A percentile compares a stretch with the other conserved stretches of the same genome.
Conservation (phyloP, 1,140 invertebrate species). For the Lordiphosa mommai region DNA sequence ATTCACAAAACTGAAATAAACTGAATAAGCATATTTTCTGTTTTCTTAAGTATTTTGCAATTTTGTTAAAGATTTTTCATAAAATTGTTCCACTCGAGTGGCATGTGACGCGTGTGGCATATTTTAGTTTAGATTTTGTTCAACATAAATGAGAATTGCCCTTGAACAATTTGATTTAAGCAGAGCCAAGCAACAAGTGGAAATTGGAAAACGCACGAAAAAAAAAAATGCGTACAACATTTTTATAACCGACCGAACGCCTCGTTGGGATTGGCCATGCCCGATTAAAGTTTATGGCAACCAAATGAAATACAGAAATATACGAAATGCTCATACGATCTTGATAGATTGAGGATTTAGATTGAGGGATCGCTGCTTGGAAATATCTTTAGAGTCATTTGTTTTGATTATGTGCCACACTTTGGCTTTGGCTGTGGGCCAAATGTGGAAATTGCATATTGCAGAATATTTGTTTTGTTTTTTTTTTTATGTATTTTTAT, state of each 20-base stretch:
- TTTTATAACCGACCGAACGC: conserved; percentile 18
- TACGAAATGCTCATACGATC: not conserved
- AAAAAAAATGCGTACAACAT: conserved; percentile 3
- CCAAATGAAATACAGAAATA: not conserved
- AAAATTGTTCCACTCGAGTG: no score
- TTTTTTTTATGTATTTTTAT: conserved; percentile 16
- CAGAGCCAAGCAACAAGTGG: conserved; percentile 23
- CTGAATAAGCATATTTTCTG: no score
- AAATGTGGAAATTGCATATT: conserved; percentile 10
- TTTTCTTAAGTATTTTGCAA: no score
- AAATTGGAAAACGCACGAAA: no score
- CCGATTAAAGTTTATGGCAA: conserved; percentile 23
- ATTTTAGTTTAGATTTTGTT: no score
- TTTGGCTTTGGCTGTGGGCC: conserved; percentile 7
- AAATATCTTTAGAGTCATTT: not conserved
- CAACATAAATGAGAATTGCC: no score
- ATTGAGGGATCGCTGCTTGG: not conserved
- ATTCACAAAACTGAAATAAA: no score
- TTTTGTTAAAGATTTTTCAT: no score
- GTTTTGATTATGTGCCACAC: conserved; percentile 4
- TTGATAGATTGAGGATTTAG: conserved; percentile 17
- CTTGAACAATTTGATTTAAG: conserved; percentile 1
- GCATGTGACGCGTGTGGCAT: no score
- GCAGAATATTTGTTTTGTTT: conserved; percentile 26
- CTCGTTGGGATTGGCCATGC: not conserved